Evolutionary conservation across 2,888 invertebrate genomes (phyloP).

Genomic region (Cheilosia urbana): DNA sequence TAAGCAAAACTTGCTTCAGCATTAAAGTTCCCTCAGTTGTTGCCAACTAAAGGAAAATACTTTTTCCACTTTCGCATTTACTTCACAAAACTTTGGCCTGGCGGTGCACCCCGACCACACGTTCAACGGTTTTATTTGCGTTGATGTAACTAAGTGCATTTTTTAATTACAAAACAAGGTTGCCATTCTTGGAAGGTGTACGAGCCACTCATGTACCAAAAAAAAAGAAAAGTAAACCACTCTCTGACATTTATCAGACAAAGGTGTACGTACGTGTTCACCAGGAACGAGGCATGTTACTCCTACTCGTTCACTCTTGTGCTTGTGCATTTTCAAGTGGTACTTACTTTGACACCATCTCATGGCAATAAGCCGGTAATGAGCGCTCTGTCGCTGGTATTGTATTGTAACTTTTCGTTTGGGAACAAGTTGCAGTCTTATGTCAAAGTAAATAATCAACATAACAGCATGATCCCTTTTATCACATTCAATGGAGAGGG

Average conservation of each 20-base stretch:
- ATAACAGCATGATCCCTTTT: too few species aligned
- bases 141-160: conserved; percentile 20
- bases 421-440: too few species aligned
- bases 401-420: neutral
- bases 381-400: neutral
- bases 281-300: neutral
- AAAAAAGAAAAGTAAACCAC: neutral
- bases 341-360: conserved; percentile 3
- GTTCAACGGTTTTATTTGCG: neutral
- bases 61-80: neutral
- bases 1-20: too few species aligned
- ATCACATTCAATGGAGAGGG: too few species aligned
- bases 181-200: neutral
- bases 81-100: conserved; percentile 1
- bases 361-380: neutral
- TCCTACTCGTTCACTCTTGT: neutral
- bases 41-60: too few species aligned
- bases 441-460: too few species aligned
- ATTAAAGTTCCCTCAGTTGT: too few species aligned
- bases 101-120: neutral
- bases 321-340: neutral
- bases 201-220: neutral
- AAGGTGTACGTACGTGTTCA: neutral
- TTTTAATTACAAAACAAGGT: conserved; percentile 16
- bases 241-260: neutral